Conservation (phyloP, 1,140 invertebrate genomes). For the Metopolophium dirhodum region DNA sequence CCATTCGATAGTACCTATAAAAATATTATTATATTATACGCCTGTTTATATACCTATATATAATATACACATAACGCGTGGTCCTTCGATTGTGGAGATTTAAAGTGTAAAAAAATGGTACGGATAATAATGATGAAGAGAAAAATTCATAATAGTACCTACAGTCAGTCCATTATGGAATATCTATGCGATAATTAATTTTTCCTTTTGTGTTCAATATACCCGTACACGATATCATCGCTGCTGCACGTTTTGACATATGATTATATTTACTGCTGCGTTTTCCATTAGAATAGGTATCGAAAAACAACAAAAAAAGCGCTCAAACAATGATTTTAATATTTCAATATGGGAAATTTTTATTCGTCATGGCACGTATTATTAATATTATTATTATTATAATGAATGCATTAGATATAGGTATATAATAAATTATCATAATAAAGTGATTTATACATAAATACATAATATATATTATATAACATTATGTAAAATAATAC, state of each 20-base stretch:
- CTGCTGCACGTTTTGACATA: not conserved
- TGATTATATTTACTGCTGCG: not conserved
- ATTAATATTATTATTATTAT: conserved; percentile 13
- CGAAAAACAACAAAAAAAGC: not conserved
- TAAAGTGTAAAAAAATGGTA: not conserved
- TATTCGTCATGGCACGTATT: not conserved
- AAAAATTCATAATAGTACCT: conserved; percentile 12
- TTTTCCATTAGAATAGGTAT: not conserved
- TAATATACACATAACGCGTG: not conserved
- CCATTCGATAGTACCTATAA: conserved; percentile 16
- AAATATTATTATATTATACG: not conserved
- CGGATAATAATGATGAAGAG: not conserved
- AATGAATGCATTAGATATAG: not conserved
- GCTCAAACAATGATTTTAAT: not conserved
- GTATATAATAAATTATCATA: not conserved
- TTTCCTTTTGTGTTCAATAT: not conserved
- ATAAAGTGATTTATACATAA: not conserved
- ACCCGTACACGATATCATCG: not conserved
- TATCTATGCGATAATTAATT: conserved; percentile 12
- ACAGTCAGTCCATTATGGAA: not conserved
- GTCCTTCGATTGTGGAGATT: not conserved
- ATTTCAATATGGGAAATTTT: not conserved
- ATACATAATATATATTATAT: not conserved
- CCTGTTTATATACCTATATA: not conserved
- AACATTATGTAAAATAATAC: not conserved